These are phyloP conservation scores for Holacanthella duospinosa DNA, from an alignment of 2,888 invertebrate genomes.

Conservation along the genomic window DNA sequence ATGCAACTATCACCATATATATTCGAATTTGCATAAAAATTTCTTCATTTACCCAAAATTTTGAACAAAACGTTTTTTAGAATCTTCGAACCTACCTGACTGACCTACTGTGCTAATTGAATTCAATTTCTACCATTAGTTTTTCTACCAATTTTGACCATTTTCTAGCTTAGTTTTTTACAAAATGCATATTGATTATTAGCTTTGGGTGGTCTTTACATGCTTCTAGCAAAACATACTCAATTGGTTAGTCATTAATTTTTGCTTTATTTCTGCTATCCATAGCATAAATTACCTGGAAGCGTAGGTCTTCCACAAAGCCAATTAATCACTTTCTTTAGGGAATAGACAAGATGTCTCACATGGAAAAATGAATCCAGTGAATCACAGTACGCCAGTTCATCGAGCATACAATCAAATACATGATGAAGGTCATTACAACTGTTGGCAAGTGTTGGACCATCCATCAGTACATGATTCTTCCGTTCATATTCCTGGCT, in stretches of 20 bases:
- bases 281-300: not conserved
- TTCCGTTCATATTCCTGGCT: not conserved
- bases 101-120: too few species aligned
- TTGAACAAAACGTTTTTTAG: too few species aligned
- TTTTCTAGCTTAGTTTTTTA: not conserved
- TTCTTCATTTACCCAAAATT: too few species aligned
- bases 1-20: too few species aligned
- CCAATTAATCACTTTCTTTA: not conserved
- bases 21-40: too few species aligned
- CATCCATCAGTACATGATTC: not conserved
- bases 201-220: too few species aligned
- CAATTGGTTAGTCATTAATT: too few species aligned
- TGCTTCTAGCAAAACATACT: too few species aligned
- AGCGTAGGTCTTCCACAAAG: not conserved
- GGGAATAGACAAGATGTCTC: not conserved
- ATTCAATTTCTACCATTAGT: too few species aligned
- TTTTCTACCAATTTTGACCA: not conserved
- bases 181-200: not conserved
- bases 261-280: too few species aligned
- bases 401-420: not conserved
- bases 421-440: slow-evolving; percentile 1
- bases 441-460: not conserved
- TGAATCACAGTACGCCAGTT: not conserved
- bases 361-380: not conserved
- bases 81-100: too few species aligned